phyloP scores from a whole-genome alignment of 2,113 vertebrate species.

The Gopherus flavomarginatus region DNA sequence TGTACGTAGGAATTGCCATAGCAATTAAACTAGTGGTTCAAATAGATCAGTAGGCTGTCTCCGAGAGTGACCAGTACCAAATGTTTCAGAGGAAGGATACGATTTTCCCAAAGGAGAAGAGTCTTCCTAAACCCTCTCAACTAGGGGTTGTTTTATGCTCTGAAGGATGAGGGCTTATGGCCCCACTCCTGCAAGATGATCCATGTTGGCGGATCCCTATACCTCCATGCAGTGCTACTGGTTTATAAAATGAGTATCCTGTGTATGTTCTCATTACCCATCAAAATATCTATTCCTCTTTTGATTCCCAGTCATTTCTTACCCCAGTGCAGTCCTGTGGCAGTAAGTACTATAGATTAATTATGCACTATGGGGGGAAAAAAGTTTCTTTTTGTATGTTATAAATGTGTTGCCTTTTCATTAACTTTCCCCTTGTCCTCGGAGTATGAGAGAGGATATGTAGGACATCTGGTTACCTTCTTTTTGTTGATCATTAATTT shows the following conservation, averaged over 20 bases:
- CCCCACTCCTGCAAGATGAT: neutral
- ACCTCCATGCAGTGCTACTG: neutral
- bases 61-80: neutral
- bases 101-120: neutral
- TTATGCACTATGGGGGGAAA: neutral
- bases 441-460: neutral
- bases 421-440: neutral
- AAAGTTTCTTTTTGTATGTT: neutral
- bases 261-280: neutral
- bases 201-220: accelerated
- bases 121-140: neutral
- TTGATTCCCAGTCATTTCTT: neutral
- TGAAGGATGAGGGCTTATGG: neutral
- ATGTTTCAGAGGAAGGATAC: neutral
- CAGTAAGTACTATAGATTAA: neutral
- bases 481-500: constrained; percentile 25
- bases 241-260: neutral
- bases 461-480: neutral
- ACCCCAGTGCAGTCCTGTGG: neutral
- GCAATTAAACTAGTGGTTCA: neutral
- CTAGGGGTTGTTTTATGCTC: accelerated
- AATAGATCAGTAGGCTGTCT: neutral
- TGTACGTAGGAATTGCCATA: neutral
- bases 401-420: neutral
- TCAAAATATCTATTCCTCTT: neutral